Evolutionary conservation across 2,797 vertebrate genomes (phyloP), one percentile per base, ranked within the genome.

Genomic region (Xenops minutus): DNA sequence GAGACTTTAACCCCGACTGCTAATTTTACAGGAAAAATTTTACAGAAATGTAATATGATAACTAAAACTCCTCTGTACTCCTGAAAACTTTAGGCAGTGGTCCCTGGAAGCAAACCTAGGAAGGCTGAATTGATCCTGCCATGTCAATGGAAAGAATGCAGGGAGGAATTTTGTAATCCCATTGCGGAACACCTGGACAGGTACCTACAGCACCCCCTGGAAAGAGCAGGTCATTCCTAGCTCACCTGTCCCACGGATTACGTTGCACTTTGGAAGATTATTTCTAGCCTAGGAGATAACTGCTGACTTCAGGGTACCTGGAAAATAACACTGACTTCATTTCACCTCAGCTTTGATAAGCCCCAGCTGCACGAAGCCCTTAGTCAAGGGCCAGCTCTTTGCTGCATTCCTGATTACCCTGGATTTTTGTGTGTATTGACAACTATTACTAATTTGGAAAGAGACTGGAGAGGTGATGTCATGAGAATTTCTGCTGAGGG

Each of bases 101-200:
- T 97, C 14, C 58, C 85, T 30, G 61, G 89, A 82, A 98, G 98
- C 16, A 98, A 97, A 77, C 97, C 95, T 44, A 88, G 95, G 72
- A 96, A 91, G 0, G n/a, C 95, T 29, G 96, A 95, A 27, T 93
- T 98, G 68, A 85, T 98, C 93, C 95, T 98, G 85, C 67, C 72
- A 1, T 97, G 97, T 67, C 97, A 98, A 91, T 98, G 98, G 98
- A 95, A 92, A 48, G 97, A 98, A 9, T 81, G 83, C 68, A 98
- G 82, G 97, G 98, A 98, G 96, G 97, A 98, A 87, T 97, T 98
- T 49, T 98, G 98, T 43, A 98, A 98, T 39, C 98, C 96, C 18
- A 96, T 98, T 96, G 95, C 96, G 0, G 59, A 96, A 20, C 98
- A 98, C 87, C 37, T 98, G 44, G 97, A 97, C 85, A 96, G 98